Conservation (phyloP, 2,113 vertebrate genomes). For the Corythoichthys haematopterus region DNA sequence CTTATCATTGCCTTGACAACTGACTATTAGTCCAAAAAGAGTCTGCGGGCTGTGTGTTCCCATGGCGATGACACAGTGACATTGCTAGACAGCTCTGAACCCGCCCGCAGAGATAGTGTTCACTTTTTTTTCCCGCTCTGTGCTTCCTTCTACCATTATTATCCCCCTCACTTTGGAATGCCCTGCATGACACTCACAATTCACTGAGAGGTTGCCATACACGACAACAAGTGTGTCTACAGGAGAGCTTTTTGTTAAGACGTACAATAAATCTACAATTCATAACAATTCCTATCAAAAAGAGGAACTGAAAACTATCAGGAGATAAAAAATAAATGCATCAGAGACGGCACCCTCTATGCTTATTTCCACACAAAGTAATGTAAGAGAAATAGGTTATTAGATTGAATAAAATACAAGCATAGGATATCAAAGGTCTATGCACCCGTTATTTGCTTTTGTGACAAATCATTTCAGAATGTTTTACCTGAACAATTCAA, state of each 20-base stretch:
- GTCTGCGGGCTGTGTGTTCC: constrained; percentile 53
- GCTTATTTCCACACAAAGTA: too few species aligned
- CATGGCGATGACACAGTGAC: constrained; percentile 73
- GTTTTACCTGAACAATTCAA: too few species aligned
- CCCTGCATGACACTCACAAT: constrained; percentile 23
- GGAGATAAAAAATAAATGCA: too few species aligned
- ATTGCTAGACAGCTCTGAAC: constrained; percentile 65
- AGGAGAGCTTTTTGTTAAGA: neutral
- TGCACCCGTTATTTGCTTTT: too few species aligned
- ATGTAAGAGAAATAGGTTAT: too few species aligned
- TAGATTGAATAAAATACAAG: too few species aligned
- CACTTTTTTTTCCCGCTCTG: constrained; percentile 39
- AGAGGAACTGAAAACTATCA: neutral
- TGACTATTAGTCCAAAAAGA: constrained; percentile 71
- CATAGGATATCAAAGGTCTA: too few species aligned
- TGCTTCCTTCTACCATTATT: constrained; percentile 26
- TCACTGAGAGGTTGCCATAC: constrained; percentile 20
- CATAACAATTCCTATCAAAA: neutral
- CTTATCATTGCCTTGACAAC: constrained; percentile 77
- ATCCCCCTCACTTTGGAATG: constrained; percentile 21
- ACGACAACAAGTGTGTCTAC: neutral
- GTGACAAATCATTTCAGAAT: too few species aligned
- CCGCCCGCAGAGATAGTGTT: constrained; percentile 49
- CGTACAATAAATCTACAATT: neutral
- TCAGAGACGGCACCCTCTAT: too few species aligned